These are phyloP conservation scores for Aphodius sticticus DNA, from an alignment of 2,888 invertebrate genomes.

Conservation along the genomic window DNA sequence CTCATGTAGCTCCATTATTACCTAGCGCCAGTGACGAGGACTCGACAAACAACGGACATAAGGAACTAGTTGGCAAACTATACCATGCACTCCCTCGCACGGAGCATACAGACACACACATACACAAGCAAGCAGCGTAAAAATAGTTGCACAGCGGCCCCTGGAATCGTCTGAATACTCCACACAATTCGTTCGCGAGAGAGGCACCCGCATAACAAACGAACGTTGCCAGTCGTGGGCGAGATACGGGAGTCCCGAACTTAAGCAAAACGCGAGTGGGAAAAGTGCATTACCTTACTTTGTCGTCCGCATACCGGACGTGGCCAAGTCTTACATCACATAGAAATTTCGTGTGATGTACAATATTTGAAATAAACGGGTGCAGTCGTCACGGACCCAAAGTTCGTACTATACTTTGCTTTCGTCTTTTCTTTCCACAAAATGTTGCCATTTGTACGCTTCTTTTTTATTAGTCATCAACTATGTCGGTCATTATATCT, in stretches of 20 bases:
- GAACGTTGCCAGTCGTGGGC: neutral
- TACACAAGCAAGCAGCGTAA: slow-evolving; percentile 14
- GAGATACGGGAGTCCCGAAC: neutral
- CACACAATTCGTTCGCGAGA: slow-evolving; percentile 13
- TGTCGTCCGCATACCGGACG: neutral
- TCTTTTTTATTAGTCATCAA: neutral
- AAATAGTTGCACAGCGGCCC: slow-evolving; percentile 30
- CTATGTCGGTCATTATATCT: neutral
- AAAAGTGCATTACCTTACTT: neutral
- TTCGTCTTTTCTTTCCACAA: neutral
- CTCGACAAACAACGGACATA: neutral
- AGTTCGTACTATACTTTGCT: neutral
- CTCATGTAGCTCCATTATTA: neutral
- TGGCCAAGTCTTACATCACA: neutral
- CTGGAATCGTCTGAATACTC: slow-evolving; percentile 28
- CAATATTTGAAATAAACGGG: neutral
- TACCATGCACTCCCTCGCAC: slow-evolving; percentile 19
- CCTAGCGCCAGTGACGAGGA: neutral
- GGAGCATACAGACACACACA: slow-evolving; percentile 12
- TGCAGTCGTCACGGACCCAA: neutral
- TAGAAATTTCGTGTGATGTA: neutral
- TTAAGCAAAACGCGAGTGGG: neutral
- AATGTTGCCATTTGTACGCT: neutral
- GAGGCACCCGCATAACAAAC: neutral
- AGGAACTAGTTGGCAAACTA: slow-evolving; percentile 12